Base-by-base conservation (phyloP, 2,888 invertebrate genomes). In the Nowickia ferox region DNA sequence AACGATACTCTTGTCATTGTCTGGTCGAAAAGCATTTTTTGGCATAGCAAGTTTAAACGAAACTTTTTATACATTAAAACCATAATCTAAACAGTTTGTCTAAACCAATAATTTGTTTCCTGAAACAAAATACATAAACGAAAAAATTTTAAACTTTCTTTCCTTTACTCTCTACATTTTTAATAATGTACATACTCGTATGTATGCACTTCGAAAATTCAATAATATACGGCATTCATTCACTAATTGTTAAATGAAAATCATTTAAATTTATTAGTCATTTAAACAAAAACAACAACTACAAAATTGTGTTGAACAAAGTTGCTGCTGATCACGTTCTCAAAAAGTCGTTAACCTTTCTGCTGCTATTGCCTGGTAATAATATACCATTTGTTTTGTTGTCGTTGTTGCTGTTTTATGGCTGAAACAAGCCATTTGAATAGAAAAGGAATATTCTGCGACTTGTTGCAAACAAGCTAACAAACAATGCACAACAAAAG, bases 271-370 rank as follows among this genome's bases (percentile, higher is more conserved):
- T 71, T 69, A 63, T 68, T 77, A 69, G 17, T 63, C 48, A 71
- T 42, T 69, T 42, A 63, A 71, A 9, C 42, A 63, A 48, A 30
- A 53, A 17, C 2, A 69, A 55, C 9, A 72, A 38, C 8, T n/a
- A 30, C 8, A 51, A 75, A 63, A 63, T 46, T 76, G 61, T 19
- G 15, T 42, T 61, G 9, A 48, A 61, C 42, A 42, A 40, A 53
- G 44, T 74, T 66, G 46, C n/a, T 71, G 63, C 66, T 53, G 61
- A 76, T 71, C 82, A 82, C 71, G 76, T 82, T 55, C 65, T 57
- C 42, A 71, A 53, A 61, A 51, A 84, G 80, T 84, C 84, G 81
- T 76, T 84, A 81, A 77, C 84, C 84, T 81, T 71, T 76, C 71
- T 71, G 71, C 51, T 46, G 65, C 19, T 30, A 30, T 30, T 42